Percentiles rank a stretch among this genome's conserved stretches.
phyloP scores from a whole-genome alignment of 1,140 invertebrate species.

The Phymastichus coffea region DNA sequence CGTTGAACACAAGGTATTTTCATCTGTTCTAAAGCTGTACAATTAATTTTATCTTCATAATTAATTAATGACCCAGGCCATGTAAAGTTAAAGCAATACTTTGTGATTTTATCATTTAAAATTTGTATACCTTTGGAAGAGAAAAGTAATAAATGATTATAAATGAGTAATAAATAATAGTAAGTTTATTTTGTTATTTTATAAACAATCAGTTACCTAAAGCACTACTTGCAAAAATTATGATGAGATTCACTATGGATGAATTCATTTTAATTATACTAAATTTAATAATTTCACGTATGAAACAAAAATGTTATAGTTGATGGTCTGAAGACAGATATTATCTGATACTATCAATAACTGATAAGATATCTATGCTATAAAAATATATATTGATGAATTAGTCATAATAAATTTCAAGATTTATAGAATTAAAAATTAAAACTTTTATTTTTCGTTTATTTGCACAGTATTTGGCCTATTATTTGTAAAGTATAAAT shows the following conservation, averaged over 20 bases:
- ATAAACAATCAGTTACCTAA: not conserved
- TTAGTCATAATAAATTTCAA: not conserved
- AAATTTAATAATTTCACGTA: not conserved
- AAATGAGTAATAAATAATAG: not conserved
- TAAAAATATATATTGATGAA: not conserved
- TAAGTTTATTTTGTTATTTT: too few species aligned
- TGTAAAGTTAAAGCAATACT: conserved; percentile 35
- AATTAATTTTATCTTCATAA: conserved; percentile 13
- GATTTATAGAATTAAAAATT: not conserved
- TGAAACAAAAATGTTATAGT: not conserved
- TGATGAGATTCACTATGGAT: not conserved
- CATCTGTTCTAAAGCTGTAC: not conserved
- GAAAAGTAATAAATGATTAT: not conserved
- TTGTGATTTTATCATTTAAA: not conserved
- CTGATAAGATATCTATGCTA: conserved; percentile 15
- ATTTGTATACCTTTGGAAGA: not conserved
- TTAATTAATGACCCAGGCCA: conserved; percentile 29
- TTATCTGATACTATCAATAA: not conserved
- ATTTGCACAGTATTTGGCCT: not conserved
- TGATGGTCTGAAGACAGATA: not conserved
- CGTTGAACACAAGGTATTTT: conserved; percentile 33
- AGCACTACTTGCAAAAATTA: not conserved
- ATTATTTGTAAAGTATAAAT: conserved; percentile 16
- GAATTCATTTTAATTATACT: not conserved
- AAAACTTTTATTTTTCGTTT: conserved; percentile 2